Conservation (phyloP, 2,113 vertebrate genomes). For the Hyperoodon ampullatus region DNA sequence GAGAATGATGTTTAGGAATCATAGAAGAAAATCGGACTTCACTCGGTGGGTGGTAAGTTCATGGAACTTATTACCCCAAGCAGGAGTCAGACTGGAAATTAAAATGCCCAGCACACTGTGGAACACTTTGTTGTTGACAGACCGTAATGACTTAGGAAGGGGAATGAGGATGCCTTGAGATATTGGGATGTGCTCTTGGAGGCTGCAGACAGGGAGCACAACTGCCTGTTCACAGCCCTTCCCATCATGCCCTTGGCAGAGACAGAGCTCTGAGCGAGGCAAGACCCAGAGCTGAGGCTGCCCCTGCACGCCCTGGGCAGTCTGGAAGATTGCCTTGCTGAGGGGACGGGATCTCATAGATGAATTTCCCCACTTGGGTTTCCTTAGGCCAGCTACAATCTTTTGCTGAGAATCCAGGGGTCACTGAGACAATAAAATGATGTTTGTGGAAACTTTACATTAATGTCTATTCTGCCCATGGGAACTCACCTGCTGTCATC, state of each 20-base stretch:
- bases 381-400: neutral
- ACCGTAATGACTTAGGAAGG: neutral
- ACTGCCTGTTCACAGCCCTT: neutral
- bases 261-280: neutral
- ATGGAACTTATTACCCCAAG: neutral
- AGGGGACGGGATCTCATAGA: neutral
- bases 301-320: neutral
- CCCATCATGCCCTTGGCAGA: neutral
- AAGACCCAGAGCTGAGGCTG: neutral
- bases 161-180: neutral
- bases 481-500: neutral
- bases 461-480: neutral
- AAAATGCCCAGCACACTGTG: neutral
- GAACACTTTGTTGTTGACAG: neutral
- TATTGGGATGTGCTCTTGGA: neutral
- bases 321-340: neutral
- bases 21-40: neutral
- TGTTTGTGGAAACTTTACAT: neutral
- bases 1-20: neutral
- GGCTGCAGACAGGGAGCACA: neutral
- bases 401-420: neutral
- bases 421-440: neutral
- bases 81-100: neutral
- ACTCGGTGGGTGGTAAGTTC: neutral
- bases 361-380: neutral